Conservation (phyloP, 2,888 invertebrate species). For the Meiosimyza platycephala region DNA sequence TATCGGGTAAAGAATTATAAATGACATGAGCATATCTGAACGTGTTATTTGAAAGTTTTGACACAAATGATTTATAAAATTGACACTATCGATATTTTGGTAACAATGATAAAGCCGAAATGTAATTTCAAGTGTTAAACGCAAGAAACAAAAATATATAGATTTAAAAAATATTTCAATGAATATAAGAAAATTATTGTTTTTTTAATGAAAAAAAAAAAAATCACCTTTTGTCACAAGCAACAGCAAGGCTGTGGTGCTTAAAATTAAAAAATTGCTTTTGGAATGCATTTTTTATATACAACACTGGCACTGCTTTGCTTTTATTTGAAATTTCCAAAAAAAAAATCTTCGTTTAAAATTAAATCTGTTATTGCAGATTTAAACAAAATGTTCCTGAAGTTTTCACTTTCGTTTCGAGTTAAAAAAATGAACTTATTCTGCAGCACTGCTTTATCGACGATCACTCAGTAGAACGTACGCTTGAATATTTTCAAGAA, state of each 20-base stretch:
- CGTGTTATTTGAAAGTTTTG: no score
- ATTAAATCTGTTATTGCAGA: slow-evolving; percentile 19
- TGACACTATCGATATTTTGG: neutral
- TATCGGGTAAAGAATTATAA: no score
- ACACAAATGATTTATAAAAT: neutral
- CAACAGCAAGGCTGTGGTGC: slow-evolving; percentile 33
- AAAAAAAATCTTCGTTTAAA: neutral
- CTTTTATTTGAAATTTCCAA: no score
- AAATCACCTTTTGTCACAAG: slow-evolving; percentile 41
- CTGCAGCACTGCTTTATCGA: slow-evolving; percentile 24
- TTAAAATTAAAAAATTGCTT: slow-evolving; percentile 30
- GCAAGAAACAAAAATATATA: neutral
- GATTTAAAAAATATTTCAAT: neutral
- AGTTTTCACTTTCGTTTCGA: neutral
- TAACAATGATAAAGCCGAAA: neutral
- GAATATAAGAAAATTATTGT: neutral
- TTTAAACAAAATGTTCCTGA: slow-evolving; percentile 1
- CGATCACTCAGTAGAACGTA: neutral
- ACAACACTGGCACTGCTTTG: no score
- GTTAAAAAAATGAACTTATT: no score
- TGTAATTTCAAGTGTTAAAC: neutral
- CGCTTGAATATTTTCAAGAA: neutral
- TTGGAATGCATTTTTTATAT: slow-evolving; percentile 36
- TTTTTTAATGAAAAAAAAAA: neutral
- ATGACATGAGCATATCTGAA: no score